A percentile compares a stretch with the other conserved stretches of the same genome.
phyloP scores from a whole-genome alignment of 2,888 invertebrate species.

The Macrosoma leucophasiata region DNA sequence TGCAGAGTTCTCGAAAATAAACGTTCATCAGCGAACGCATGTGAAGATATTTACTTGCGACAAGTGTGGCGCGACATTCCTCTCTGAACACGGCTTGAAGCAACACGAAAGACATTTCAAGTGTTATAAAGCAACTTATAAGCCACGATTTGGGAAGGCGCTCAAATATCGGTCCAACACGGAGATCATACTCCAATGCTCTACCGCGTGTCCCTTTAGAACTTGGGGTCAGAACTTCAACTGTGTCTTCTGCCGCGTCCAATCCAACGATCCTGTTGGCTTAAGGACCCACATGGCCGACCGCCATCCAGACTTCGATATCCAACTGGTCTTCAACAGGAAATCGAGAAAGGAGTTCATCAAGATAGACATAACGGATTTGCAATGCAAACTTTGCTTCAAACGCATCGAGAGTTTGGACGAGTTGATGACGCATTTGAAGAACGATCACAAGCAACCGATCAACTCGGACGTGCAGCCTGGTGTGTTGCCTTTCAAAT shows the following conservation, averaged over 20 bases:
- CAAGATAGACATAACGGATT: slow-evolving; percentile 62
- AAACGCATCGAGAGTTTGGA: slow-evolving; percentile 54
- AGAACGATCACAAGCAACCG: slow-evolving; percentile 63
- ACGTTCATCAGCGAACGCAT: slow-evolving; percentile 57
- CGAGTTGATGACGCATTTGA: slow-evolving; percentile 53
- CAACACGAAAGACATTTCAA: slow-evolving; percentile 63
- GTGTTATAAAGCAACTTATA: slow-evolving; percentile 60
- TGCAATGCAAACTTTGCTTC: slow-evolving; percentile 64
- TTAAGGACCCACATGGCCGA: slow-evolving; percentile 59
- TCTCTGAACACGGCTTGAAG: slow-evolving; percentile 56
- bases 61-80: slow-evolving; percentile 60
- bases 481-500: slow-evolving; percentile 61
- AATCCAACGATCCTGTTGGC: slow-evolving; percentile 63
- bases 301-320: slow-evolving; percentile 57
- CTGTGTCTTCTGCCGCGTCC: slow-evolving; percentile 61
- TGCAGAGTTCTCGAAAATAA: slow-evolving; percentile 59
- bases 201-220: slow-evolving; percentile 61
- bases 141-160: slow-evolving; percentile 60
- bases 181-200: slow-evolving; percentile 63
- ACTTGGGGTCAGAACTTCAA: slow-evolving; percentile 69
- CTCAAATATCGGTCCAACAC: slow-evolving; percentile 61
- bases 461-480: slow-evolving; percentile 60
- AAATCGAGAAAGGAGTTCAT: slow-evolving; percentile 61
- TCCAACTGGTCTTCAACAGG: slow-evolving; percentile 57
- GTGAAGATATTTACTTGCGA: slow-evolving; percentile 64